These are phyloP conservation scores for Pinctada fucata DNA, from an alignment of 2,888 invertebrate genomes.

Conservation along the genomic window DNA sequence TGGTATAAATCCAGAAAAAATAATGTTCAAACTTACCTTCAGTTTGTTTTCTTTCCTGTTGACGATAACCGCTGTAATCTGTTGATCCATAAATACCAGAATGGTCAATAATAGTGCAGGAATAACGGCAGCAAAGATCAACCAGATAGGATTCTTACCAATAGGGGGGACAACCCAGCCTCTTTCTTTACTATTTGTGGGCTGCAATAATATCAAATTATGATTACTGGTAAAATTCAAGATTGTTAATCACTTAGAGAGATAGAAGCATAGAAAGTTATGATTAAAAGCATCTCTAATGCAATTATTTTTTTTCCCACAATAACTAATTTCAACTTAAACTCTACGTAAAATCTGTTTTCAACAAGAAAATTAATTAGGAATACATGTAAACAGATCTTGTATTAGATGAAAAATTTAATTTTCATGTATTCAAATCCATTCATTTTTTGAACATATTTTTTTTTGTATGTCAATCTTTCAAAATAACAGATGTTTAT, in stretches of 20 bases:
- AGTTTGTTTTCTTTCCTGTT: constrained; percentile 98
- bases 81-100: constrained; percentile 99
- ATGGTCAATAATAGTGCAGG: constrained; percentile 97
- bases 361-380: no score
- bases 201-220: constrained; percentile 45
- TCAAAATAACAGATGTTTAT: no score
- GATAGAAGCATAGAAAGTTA: no score
- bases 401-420: not conserved
- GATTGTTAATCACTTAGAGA: no score
- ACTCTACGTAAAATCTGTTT: no score
- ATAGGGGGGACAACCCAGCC: constrained; percentile 73
- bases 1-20: no score
- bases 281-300: no score
- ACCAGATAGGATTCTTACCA: constrained; percentile 84
- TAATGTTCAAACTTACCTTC: constrained; percentile 80
- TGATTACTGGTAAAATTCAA: not conserved
- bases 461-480: no score
- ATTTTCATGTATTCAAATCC: not conserved
- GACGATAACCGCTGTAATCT: constrained; percentile 98
- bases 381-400: not conserved
- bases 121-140: constrained; percentile 87
- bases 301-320: no score
- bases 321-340: no score
- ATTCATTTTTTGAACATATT: no score
- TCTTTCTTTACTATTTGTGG: constrained; percentile 57